Percentiles rank a stretch among this genome's conserved stretches.
These are phyloP conservation scores for Micrasema longulum DNA, from an alignment of 1,140 invertebrate genomes.

Conservation along the genomic window DNA sequence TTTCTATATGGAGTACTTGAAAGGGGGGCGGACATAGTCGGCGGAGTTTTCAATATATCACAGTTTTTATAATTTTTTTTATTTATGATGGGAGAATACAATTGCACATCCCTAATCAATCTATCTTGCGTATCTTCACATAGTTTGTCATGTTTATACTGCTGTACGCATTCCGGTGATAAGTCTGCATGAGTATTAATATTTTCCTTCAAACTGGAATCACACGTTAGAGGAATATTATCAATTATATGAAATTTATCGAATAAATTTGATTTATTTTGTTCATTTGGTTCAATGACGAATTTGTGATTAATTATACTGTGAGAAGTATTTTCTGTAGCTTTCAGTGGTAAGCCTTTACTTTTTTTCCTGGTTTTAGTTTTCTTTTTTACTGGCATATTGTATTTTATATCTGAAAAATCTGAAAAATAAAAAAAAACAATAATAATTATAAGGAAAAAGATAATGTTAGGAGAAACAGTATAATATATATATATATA, in stretches of 20 bases:
- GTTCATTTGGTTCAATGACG: neutral
- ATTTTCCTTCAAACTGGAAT: neutral
- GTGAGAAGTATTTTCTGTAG: slow-evolving; percentile 2
- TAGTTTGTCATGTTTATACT: neutral
- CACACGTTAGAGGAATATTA: neutral
- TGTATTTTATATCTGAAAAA: slow-evolving; percentile 4
- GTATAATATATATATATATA: too few species aligned
- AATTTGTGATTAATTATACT: slow-evolving; percentile 27
- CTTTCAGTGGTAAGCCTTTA: slow-evolving; percentile 2
- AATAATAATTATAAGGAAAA: too few species aligned
- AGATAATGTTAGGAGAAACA: too few species aligned
- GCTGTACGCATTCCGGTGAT: neutral
- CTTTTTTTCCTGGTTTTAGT: neutral
- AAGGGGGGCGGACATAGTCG: neutral
- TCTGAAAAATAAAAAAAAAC: too few species aligned
- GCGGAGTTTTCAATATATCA: neutral
- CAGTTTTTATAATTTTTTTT: slow-evolving; percentile 1
- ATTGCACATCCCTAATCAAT: neutral
- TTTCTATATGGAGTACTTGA: slow-evolving; percentile 24
- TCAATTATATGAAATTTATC: too few species aligned
- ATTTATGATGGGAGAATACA: slow-evolving; percentile 22
- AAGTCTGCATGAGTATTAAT: neutral
- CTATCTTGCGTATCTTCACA: neutral
- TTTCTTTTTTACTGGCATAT: slow-evolving; percentile 1
- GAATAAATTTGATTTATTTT: slow-evolving; percentile 1